Base-by-base conservation (phyloP, 2,888 invertebrate genomes). In the Lampropteryx suffumata region DNA sequence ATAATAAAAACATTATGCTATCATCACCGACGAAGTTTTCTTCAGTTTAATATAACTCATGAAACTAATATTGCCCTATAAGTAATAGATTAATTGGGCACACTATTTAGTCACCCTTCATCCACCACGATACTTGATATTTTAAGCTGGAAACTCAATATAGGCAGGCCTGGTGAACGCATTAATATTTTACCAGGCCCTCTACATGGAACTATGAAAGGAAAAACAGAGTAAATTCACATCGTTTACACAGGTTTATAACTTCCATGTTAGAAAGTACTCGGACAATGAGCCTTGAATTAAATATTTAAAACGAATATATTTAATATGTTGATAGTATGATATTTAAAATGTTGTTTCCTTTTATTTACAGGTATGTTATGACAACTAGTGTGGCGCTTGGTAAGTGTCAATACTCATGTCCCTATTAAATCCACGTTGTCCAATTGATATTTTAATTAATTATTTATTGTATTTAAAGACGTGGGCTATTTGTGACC, bases 121-220 rank as follows among this genome's bases (percentile, higher is more conserved):
- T 40, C 42, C 37, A 43, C 44, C 27, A 46, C 35, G 50, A 57
- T 48, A 61, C 50, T 57, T 53, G 53, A 61, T 66, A 65, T 66
- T 64, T 68, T 62, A 56, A 54, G 49, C 51, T 49, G 45, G 59
- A 56, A 59, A 58, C 50, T 55, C 53, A 41, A 62, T 57, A 52
- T 51, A 57, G 56, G 43, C 58, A 50, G 54, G 47, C 51, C 50
- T 37, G 34, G 59, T 43, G 59, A 58, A 55, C 41, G 53, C 59
- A 54, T 71, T 71, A 67, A 75, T 71, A 73, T 73, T 78, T 71
- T 57, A 76, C 57, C 60, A 64, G 43, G 49, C 55, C 46, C 58
- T 65, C 28, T 30, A 11, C 61, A 61, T 56, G 60, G 50, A 64
- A 65, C 64, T 66, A 64, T 69, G 60, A 64, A 70, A 65, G 62